A percentile compares a stretch with the other conserved stretches of the same genome.
phyloP scores from a whole-genome alignment of 2,797 vertebrate genomes.

The Sebastes oblongus region DNA sequence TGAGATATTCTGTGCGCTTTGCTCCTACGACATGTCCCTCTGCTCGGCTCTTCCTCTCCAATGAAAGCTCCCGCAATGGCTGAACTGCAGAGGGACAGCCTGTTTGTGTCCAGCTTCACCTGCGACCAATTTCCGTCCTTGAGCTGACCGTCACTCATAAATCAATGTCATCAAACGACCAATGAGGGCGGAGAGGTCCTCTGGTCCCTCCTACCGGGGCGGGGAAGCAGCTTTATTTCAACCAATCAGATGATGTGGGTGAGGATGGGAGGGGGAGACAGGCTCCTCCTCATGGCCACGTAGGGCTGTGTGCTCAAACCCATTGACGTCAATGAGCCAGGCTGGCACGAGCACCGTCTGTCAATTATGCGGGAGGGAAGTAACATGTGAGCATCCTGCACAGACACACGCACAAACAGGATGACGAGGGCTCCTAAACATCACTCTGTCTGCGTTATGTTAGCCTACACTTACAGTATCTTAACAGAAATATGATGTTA shows the following conservation, averaged over 20 bases:
- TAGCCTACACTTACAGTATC: not conserved
- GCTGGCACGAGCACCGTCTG: slow-evolving; percentile 30
- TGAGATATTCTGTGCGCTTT: not conserved
- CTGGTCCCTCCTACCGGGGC: not conserved
- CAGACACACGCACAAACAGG: slow-evolving; percentile 4
- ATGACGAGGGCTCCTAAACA: slow-evolving; percentile 43
- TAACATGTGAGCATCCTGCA: slow-evolving; percentile 33
- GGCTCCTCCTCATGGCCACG: slow-evolving; percentile 46
- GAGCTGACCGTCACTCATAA: slow-evolving; percentile 11
- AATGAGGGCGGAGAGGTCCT: not conserved
- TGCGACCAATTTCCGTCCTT: slow-evolving; percentile 24
- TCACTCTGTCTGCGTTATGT: not conserved
- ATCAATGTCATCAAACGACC: not conserved
- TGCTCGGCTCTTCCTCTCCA: not conserved
- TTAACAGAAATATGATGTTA: not conserved
- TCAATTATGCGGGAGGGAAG: slow-evolving; percentile 26
- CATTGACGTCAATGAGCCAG: slow-evolving; percentile 76
- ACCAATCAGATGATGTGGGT: slow-evolving; percentile 25
- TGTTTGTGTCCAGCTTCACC: not conserved
- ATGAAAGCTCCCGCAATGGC: not conserved
- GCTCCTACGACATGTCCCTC: not conserved
- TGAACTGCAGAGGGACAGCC: accelerated
- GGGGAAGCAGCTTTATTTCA: accelerated
- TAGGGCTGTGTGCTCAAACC: slow-evolving; percentile 39
- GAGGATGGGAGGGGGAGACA: not conserved